Conservation (phyloP, 2,113 vertebrate genomes). For the Archilochus colubris region DNA sequence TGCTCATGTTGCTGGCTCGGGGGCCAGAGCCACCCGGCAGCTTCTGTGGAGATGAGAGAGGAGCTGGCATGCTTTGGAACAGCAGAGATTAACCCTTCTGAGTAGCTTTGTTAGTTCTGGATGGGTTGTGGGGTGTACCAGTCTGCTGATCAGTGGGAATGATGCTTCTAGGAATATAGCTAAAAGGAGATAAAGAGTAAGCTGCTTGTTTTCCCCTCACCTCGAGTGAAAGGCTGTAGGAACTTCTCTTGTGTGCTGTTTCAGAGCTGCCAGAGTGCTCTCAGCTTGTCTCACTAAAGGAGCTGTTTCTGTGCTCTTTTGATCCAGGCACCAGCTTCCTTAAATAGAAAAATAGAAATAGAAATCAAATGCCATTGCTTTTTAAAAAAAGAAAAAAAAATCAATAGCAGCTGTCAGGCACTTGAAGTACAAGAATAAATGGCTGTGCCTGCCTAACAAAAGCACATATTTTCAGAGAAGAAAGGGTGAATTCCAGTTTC, state of each 20-base stretch:
- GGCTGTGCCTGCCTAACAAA: slow-evolving; percentile 48
- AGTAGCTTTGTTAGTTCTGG: background rate
- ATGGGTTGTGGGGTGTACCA: accelerated
- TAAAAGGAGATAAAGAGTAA: background rate
- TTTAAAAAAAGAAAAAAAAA: slow-evolving; percentile 8
- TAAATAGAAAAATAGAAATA: slow-evolving; percentile 57
- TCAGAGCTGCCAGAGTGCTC: background rate
- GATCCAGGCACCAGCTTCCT: background rate
- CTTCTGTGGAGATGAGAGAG: background rate
- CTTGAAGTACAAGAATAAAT: slow-evolving; percentile 43
- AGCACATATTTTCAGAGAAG: background rate
- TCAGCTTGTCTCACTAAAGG: background rate
- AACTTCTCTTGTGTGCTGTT: background rate
- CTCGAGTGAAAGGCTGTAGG: background rate
- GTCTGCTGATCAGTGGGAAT: background rate
- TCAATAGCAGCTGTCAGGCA: slow-evolving; percentile 59
- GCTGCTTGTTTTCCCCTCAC: background rate
- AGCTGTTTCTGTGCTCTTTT: background rate
- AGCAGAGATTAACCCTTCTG: background rate
- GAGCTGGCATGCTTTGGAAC: accelerated
- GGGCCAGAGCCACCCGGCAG: background rate
- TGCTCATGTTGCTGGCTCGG: accelerated
- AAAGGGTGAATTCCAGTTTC: background rate
- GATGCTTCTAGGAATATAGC: background rate
- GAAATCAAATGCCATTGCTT: slow-evolving; percentile 57